phyloP scores from a whole-genome alignment of 2,797 vertebrate species.

The Novumbra hubbsi region DNA sequence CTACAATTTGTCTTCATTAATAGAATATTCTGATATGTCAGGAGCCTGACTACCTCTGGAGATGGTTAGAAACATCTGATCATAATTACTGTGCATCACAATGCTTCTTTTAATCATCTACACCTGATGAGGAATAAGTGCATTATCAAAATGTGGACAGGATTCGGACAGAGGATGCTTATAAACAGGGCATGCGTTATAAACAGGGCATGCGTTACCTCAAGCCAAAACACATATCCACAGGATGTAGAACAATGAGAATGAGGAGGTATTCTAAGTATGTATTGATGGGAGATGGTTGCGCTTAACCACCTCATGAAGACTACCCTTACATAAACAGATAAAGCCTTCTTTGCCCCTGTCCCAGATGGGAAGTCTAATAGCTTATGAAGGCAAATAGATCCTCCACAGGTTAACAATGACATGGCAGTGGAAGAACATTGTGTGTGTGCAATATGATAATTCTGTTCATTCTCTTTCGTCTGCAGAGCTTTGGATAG shows the following conservation, averaged over 20 bases:
- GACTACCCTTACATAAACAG: conserved; percentile 57
- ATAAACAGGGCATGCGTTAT: too few relatives aligned
- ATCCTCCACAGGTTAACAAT: not conserved
- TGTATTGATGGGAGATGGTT: conserved; percentile 53
- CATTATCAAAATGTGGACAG: too few relatives aligned
- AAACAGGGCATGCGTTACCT: conserved; percentile 9
- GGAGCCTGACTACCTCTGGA: too few relatives aligned
- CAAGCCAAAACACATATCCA: conserved; percentile 49
- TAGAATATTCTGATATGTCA: too few relatives aligned
- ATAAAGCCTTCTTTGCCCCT: conserved; percentile 38
- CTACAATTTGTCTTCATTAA: too few relatives aligned
- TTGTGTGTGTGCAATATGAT: not conserved
- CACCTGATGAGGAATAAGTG: too few relatives aligned
- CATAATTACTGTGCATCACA: too few relatives aligned
- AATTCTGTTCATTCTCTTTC: not conserved
- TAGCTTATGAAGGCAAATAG: conserved; percentile 9
- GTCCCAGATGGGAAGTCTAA: conserved; percentile 46
- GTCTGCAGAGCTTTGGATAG: not conserved
- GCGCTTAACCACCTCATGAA: conserved; percentile 55
- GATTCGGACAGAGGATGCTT: too few relatives aligned
- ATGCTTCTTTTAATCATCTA: too few relatives aligned
- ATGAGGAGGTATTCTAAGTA: conserved; percentile 47
- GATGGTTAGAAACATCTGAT: too few relatives aligned
- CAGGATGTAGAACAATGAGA: conserved; percentile 51
- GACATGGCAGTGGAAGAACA: not conserved